Evolutionary conservation across 2,113 vertebrate genomes (phyloP).

Genomic region (Perca schrenkii): DNA sequence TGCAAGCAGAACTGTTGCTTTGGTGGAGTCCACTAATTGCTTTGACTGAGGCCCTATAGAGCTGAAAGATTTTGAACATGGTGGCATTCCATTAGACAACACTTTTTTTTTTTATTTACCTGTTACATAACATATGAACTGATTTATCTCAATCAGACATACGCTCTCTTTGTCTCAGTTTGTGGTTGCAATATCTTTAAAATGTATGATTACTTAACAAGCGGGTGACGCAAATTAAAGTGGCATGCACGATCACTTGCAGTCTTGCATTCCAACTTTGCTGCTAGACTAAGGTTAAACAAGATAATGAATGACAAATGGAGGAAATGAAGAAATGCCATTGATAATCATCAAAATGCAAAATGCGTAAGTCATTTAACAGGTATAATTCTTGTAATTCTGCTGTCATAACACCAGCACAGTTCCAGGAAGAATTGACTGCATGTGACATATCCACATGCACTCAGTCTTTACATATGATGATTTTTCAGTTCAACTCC

Average conservation of each 20-base stretch:
- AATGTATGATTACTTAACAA: not conserved
- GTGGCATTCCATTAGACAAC: constrained; percentile 6
- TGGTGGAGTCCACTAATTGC: constrained; percentile 46
- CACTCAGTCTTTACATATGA: not conserved
- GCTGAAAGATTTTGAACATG: constrained; percentile 17
- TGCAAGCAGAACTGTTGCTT: constrained; percentile 39
- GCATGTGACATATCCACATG: not conserved
- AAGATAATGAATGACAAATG: not conserved
- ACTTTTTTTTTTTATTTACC: not conserved
- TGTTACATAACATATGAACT: not conserved
- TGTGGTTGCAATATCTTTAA: not conserved
- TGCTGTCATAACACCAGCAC: not conserved
- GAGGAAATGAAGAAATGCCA: not conserved
- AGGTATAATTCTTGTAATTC: constrained; percentile 23
- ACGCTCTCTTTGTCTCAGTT: not conserved
- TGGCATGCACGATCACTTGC: not conserved
- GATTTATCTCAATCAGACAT: not conserved
- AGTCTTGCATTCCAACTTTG: not conserved
- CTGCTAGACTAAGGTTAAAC: not conserved
- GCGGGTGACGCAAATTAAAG: not conserved
- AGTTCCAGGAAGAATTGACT: not conserved
- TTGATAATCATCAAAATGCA: constrained; percentile 8
- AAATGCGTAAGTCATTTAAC: constrained; percentile 4
- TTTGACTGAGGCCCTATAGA: constrained; percentile 22
- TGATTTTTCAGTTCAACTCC: not conserved